Percentiles rank a stretch among this genome's conserved stretches.
Conservation (phyloP, 2,113 vertebrate genomes). For the Poecilia latipinna region DNA sequence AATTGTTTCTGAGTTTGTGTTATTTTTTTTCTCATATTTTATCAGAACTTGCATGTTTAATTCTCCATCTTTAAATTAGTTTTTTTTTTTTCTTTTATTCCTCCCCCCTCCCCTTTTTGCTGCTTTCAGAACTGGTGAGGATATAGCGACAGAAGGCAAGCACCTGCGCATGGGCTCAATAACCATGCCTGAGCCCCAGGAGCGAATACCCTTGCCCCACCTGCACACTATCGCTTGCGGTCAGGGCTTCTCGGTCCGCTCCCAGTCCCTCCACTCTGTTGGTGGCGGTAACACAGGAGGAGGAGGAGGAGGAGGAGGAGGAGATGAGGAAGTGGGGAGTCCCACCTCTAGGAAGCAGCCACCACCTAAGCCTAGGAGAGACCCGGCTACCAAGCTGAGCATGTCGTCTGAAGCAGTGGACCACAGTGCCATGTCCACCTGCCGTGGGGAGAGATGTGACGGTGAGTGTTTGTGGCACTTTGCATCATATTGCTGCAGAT, state of each 20-base stretch:
- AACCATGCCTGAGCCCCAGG: constrained; percentile 94
- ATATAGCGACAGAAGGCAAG: constrained; percentile 89
- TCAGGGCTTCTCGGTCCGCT: constrained; percentile 91
- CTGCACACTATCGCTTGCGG: constrained; percentile 85
- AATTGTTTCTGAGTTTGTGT: background rate
- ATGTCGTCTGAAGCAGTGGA: constrained; percentile 97
- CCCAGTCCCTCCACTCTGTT: constrained; percentile 96
- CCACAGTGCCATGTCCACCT: constrained; percentile 81
- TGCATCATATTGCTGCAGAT: constrained; percentile 55
- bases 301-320: constrained; percentile 80
- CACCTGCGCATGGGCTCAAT: constrained; percentile 96
- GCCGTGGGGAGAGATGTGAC: constrained; percentile 84
- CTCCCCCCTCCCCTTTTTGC: background rate
- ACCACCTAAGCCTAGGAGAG: constrained; percentile 94
- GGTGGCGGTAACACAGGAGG: constrained; percentile 78
- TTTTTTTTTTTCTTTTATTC: background rate
- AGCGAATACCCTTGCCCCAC: constrained; percentile 83
- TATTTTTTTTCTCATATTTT: background rate
- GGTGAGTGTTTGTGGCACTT: constrained; percentile 75
- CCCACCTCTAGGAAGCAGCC: constrained; percentile 93
- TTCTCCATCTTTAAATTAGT: background rate
- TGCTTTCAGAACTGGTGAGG: constrained; percentile 88
- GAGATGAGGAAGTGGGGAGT: constrained; percentile 89
- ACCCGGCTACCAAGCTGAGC: constrained; percentile 97
- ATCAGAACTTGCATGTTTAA: background rate